Conservation (phyloP, 2,113 vertebrate genomes). For the Neofelis nebulosa region DNA sequence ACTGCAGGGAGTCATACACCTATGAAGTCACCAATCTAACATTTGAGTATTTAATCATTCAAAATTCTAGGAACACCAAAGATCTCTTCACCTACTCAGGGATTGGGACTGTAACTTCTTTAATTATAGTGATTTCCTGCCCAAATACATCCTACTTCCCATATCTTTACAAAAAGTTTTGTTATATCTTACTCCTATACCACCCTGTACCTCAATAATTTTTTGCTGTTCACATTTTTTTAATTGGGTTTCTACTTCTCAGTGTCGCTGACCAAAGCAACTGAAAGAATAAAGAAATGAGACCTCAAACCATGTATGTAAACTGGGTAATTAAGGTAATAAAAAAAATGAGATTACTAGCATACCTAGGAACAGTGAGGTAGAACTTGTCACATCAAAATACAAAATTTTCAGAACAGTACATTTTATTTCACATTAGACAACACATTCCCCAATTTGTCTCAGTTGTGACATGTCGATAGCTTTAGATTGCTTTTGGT, state of each 20-base stretch:
- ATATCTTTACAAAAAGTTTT: neutral
- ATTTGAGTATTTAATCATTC: neutral
- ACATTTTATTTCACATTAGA: slow-evolving; percentile 70
- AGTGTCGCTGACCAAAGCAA: slow-evolving; percentile 7
- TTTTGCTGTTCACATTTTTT: neutral
- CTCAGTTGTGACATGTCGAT: neutral
- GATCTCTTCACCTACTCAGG: neutral
- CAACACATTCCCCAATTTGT: neutral
- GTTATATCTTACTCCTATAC: neutral
- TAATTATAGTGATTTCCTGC: neutral
- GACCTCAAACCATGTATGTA: neutral
- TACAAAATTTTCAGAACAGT: slow-evolving; percentile 45
- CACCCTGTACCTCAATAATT: neutral
- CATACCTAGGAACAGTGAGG: neutral
- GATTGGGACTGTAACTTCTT: neutral
- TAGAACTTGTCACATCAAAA: slow-evolving; percentile 28
- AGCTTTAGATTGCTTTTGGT: neutral
- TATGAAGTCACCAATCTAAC: neutral
- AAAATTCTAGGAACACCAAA: neutral
- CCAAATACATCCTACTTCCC: neutral
- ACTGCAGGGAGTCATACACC: neutral
- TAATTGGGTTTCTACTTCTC: neutral
- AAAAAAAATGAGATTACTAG: neutral
- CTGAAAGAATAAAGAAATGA: neutral
- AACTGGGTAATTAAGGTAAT: neutral